Percentiles rank a stretch among this genome's conserved stretches.
Conservation (phyloP, 2,888 invertebrate species). For the Cremastobaeus sp. region DNA sequence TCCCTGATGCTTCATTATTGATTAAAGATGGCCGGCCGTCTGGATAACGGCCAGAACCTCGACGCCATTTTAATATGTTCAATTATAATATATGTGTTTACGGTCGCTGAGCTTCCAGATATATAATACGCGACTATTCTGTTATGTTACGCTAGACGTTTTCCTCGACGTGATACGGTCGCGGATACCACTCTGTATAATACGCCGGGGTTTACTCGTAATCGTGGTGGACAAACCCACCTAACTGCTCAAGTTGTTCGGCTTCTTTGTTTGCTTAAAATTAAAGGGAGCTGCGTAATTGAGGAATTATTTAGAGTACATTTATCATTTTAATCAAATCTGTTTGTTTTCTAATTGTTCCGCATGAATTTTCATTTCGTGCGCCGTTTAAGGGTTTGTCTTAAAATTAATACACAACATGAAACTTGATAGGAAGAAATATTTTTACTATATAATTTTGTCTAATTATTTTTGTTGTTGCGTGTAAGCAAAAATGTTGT, state of each 20-base stretch:
- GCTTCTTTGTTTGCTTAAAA: slow-evolving; percentile 73
- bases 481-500: no score
- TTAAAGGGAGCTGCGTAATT: slow-evolving; percentile 73
- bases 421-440: no score
- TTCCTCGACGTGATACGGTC: slow-evolving; percentile 4
- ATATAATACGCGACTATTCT: slow-evolving; percentile 22
- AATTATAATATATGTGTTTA: slow-evolving; percentile 76
- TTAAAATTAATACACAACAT: no score
- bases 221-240: slow-evolving; percentile 33
- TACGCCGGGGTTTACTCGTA: slow-evolving; percentile 26
- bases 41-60: slow-evolving; percentile 62
- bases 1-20: slow-evolving; percentile 79
- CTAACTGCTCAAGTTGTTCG: slow-evolving; percentile 50
- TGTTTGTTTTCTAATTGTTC: slow-evolving; percentile 40
- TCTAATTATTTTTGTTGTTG: no score
- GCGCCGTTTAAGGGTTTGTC: no score
- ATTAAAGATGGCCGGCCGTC: slow-evolving; percentile 77
- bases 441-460: no score
- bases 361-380: no score
- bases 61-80: slow-evolving; percentile 78
- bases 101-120: slow-evolving; percentile 58
- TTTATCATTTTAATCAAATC: slow-evolving; percentile 75
- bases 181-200: slow-evolving; percentile 5
- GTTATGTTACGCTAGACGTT: slow-evolving; percentile 28
- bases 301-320: slow-evolving; percentile 77